A percentile compares a stretch with the other conserved stretches of the same genome.
Evolutionary conservation across 2,888 invertebrate genomes (phyloP).

Genomic region (Drosophila eohydei): DNA sequence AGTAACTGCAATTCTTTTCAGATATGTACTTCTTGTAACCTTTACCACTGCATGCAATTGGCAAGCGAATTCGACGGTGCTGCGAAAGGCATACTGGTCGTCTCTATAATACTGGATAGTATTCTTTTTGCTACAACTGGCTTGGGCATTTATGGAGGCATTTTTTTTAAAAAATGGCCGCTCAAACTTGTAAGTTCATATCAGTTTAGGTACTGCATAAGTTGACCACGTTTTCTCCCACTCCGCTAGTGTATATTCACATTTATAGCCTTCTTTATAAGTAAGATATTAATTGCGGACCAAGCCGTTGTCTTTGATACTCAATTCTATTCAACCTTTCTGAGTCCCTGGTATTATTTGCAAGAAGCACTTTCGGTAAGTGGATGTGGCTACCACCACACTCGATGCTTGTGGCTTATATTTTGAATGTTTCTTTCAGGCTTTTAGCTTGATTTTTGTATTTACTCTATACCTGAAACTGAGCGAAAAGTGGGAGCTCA

Average conservation of each 20-base stretch:
- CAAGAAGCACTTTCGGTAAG: slow-evolving; percentile 20
- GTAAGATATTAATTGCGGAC: slow-evolving; percentile 19
- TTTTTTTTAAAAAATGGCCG: neutral
- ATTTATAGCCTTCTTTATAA: slow-evolving; percentile 8
- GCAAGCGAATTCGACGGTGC: neutral
- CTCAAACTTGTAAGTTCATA: slow-evolving; percentile 16
- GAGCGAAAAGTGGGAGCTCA: neutral
- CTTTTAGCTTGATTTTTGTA: slow-evolving; percentile 7
- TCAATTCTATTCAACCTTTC: neutral
- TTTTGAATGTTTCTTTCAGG: neutral
- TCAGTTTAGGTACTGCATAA: too few relatives aligned
- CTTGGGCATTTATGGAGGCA: slow-evolving; percentile 16
- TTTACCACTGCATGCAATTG: neutral
- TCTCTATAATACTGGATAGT: slow-evolving; percentile 12
- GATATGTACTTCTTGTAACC: slow-evolving; percentile 22
- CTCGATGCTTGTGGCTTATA: neutral
- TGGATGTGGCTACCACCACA: too few relatives aligned
- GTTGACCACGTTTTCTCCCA: neutral
- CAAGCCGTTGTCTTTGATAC: neutral
- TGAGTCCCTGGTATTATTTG: slow-evolving; percentile 18
- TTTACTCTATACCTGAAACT: neutral
- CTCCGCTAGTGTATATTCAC: slow-evolving; percentile 2
- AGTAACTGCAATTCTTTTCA: neutral
- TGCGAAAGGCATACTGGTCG: neutral
- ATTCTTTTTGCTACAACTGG: slow-evolving; percentile 3